Base-by-base conservation (phyloP, 2,888 invertebrate genomes). In the Nemotelus nigrinus region DNA sequence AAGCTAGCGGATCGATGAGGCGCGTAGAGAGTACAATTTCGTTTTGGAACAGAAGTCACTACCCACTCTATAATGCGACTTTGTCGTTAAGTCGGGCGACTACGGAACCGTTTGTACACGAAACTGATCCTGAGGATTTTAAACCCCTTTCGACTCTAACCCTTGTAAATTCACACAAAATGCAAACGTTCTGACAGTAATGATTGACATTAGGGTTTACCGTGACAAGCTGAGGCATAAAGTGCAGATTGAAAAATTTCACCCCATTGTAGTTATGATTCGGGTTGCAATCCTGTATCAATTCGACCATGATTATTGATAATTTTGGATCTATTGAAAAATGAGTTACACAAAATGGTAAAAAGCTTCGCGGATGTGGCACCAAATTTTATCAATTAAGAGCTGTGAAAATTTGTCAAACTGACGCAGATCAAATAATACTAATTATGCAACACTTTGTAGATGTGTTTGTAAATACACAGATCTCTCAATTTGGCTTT, bases 181-280 rank as follows among this genome's bases (percentile, higher is more conserved):
- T 77, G 79, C 79, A 79, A 79, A 77, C 79, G 79, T 71, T 79
- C 79, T 79, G 79, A 79, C 76, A 55, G 71, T 79, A 79, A 78
- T 79, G 79, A 79, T 79, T 79, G 79, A 77, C 79, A 79, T 79
- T 79, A 79, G 79, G 79, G 77, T 76, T 79, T 79, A 78, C 77
- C 79, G 77, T 77, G 79, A 79, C 79, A 79, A 75, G 78, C 77
- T 72, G 71, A 71, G 68, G 77, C 77, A 78, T 79, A 78, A 79
- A 78, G 71, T 79, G 79, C 77, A 79, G 77, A 79, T 79, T 79
- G 79, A 78, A 77, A 79, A 70, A 71, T 79, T 71, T 76, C 64
- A 74, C 79, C 75, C 57, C 43, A 41, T 44, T 53, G 39, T 70
- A 6, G 43, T 53, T 53, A 53, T 70, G 70, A 47, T 25, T 39